Percentiles rank a stretch among this genome's conserved stretches.
Evolutionary conservation across 2,113 vertebrate genomes (phyloP).

Genomic region (Nettapus auritus): DNA sequence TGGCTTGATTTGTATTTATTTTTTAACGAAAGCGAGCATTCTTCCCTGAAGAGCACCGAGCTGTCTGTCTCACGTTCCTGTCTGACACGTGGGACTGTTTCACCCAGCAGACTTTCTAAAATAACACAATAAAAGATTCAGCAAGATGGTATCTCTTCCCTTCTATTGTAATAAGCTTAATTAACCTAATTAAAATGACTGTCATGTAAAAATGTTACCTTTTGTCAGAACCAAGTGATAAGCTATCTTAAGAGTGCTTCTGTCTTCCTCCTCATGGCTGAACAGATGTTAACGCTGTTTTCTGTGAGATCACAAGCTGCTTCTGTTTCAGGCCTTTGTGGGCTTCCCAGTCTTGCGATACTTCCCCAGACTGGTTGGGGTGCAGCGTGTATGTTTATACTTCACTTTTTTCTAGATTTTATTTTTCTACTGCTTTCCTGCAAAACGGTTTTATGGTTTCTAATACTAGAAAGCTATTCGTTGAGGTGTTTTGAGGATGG

Average conservation of each 20-base stretch:
- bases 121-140: not conserved
- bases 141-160: constrained; percentile 5
- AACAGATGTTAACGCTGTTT: not conserved
- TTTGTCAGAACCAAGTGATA: not conserved
- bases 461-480: not conserved
- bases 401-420: not conserved
- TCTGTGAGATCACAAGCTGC: not conserved
- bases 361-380: not conserved
- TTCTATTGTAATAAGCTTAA: constrained; percentile 19
- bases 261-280: not conserved
- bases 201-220: constrained; percentile 6
- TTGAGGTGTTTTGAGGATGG: not conserved
- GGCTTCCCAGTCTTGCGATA: not conserved
- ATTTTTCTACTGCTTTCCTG: not conserved
- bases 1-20: not conserved
- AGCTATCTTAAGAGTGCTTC: not conserved
- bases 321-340: not conserved
- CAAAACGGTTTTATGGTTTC: not conserved
- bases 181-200: constrained; percentile 29
- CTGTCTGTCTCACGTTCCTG: not conserved
- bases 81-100: not conserved
- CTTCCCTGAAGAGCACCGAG: not conserved
- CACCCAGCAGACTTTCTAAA: not conserved
- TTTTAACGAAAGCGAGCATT: not conserved
- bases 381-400: not conserved